Evolutionary conservation across 2,888 invertebrate genomes (phyloP).

Genomic region (Athalia cordata): DNA sequence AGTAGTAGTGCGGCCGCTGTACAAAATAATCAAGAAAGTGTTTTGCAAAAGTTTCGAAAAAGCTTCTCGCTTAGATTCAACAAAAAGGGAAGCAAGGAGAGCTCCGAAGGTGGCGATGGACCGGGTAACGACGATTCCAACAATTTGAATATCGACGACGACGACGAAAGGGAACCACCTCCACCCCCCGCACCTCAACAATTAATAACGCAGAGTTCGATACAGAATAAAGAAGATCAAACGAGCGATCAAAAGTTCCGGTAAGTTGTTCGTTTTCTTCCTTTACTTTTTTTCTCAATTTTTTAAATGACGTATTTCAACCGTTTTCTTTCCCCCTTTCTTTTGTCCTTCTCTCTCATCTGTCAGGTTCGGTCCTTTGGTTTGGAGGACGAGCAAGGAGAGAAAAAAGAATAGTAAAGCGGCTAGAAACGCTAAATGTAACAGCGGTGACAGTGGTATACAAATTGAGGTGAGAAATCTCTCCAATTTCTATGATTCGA

Average conservation of each 20-base stretch:
- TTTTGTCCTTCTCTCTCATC: background rate
- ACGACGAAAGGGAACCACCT: constrained; percentile 65
- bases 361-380: constrained; percentile 81
- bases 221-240: constrained; percentile 65
- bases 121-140: constrained; percentile 56
- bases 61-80: constrained; percentile 80
- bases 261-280: constrained; percentile 59
- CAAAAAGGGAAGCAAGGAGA: constrained; percentile 75
- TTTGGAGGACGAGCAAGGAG: constrained; percentile 84
- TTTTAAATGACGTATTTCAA: constrained; percentile 11
- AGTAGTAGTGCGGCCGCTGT: background rate
- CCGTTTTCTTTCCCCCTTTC: background rate
- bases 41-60: constrained; percentile 83
- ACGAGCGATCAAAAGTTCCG: constrained; percentile 68
- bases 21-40: constrained; percentile 74
- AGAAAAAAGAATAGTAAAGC: constrained; percentile 81
- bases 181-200: constrained; percentile 52
- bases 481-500: too few species aligned
- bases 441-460: constrained; percentile 85
- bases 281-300: background rate
- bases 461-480: constrained; percentile 77
- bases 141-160: constrained; percentile 70
- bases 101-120: constrained; percentile 72
- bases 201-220: constrained; percentile 52
- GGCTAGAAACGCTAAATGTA: constrained; percentile 82